phyloP scores from a whole-genome alignment of 2,888 invertebrate species.

The Agrilus mali region DNA sequence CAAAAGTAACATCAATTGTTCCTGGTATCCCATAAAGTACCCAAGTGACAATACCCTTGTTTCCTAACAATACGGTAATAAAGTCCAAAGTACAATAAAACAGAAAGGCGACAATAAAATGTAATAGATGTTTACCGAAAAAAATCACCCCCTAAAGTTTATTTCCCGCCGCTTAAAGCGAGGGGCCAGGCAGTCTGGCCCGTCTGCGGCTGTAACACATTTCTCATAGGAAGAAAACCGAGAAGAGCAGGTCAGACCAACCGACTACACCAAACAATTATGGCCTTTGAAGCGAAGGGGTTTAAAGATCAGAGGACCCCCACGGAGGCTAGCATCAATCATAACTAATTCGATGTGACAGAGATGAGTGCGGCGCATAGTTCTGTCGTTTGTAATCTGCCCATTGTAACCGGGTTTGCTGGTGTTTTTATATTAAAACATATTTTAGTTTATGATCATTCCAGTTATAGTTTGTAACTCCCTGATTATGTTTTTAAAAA shows the following conservation, averaged over 20 bases:
- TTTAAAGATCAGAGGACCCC: constrained; percentile 20
- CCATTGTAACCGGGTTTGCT: constrained; percentile 29
- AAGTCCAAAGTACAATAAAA: constrained; percentile 21
- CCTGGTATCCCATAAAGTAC: no score
- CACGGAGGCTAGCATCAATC: constrained; percentile 27
- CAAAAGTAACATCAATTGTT: no score
- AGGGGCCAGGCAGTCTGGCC: constrained; percentile 31
- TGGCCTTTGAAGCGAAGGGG: constrained; percentile 17
- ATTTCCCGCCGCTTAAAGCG: constrained; percentile 15
- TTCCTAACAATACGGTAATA: constrained; percentile 23
- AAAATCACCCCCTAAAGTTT: constrained; percentile 30
- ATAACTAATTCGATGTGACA: constrained; percentile 37
- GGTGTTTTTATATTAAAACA: constrained; percentile 17
- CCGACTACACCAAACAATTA: constrained; percentile 14
- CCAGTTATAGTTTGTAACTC: no score
- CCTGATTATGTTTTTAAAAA: no score
- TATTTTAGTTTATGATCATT: constrained; percentile 24
- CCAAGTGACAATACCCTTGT: constrained; percentile 23
- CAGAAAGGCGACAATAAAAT: constrained; percentile 24
- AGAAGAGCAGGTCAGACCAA: constrained; percentile 5
- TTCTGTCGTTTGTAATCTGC: constrained; percentile 37
- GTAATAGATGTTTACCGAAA: constrained; percentile 18
- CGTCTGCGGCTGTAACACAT: constrained; percentile 16
- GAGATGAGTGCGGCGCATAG: constrained; percentile 25
- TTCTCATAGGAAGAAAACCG: constrained; percentile 25